These are phyloP conservation scores for Lobophora halterata DNA, from an alignment of 2,888 invertebrate genomes.

Conservation along the genomic window DNA sequence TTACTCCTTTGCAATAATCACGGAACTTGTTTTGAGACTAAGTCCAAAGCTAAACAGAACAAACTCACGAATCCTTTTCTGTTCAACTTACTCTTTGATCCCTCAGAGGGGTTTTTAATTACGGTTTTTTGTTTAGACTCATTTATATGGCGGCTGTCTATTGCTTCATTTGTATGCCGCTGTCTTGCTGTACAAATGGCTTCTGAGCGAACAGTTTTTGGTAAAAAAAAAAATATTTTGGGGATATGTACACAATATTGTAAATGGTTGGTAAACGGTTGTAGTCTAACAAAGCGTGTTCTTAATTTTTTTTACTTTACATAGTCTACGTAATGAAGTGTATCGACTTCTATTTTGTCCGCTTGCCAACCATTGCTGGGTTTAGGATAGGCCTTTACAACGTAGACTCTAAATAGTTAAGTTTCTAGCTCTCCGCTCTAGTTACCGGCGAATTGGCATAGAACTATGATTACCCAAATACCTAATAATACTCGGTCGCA, in stretches of 20 bases:
- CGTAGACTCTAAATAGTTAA: too few species aligned
- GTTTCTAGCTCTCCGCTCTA: slow-evolving; percentile 1
- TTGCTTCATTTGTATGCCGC: slow-evolving; percentile 35
- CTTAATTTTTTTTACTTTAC: too few species aligned
- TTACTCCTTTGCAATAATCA: too few species aligned
- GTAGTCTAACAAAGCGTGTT: too few species aligned
- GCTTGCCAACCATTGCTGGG: too few species aligned
- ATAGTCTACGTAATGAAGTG: too few species aligned
- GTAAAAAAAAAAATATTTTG: slow-evolving; percentile 9
- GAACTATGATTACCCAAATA: slow-evolving; percentile 10
- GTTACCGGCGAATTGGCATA: not conserved
- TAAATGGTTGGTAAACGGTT: too few species aligned
- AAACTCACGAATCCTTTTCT: slow-evolving; percentile 2
- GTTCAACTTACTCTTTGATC: slow-evolving; percentile 17
- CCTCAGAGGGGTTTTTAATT: slow-evolving; percentile 33
- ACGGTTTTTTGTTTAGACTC: slow-evolving; percentile 40
- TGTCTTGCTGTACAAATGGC: slow-evolving; percentile 21
- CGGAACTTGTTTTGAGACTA: too few species aligned
- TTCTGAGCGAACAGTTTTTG: slow-evolving; percentile 18
- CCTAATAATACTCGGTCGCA: slow-evolving; percentile 14
- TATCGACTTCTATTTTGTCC: too few species aligned
- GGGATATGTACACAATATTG: too few species aligned
- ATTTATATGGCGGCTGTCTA: slow-evolving; percentile 38
- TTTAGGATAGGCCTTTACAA: too few species aligned
- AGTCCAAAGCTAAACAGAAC: slow-evolving; percentile 12